Evolutionary conservation across 2,888 invertebrate genomes (phyloP), one percentile per base, ranked within the genome.

Genomic region (Helleia helle): DNA sequence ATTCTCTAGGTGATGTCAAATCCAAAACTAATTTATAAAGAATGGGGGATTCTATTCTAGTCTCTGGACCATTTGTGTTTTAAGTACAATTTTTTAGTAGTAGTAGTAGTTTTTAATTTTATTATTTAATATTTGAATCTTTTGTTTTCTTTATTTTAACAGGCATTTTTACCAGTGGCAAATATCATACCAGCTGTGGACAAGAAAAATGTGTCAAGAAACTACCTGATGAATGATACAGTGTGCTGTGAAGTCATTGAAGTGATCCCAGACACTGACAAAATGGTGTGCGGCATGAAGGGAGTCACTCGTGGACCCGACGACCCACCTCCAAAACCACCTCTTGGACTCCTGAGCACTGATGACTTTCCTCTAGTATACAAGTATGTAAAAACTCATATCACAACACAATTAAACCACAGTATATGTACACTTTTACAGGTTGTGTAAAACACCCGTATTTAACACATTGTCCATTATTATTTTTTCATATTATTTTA

Each of bases 201-300:
- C 87, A 93, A 93, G 87, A 91, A 91, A 71, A 91, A 90, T 71
- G 87, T 91, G 48, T 88, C 90, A 70, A 90, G 93, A 71, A 88
- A 88, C 77, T 94, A 92, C 87, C 89, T 91, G 76, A 88, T 89
- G 77, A 92, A 92, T 86, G 94, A 95, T 84, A 90, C 91, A 58
- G 91, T 95, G 44, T 93, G 94, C 87, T 94, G 94, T 74, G 94
- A 94, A 87, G 92, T 95, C 38, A 87, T 94, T 60, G 94, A 93
- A 87, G 91, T 94, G 49, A 93, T 92, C 68, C 91, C 93, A 34
- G 94, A 94, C 71, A 91, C 92, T 40, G 94, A 94, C 83, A 94
- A 94, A 86, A 90, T 95, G 86, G 91, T 92, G 58, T 90, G 93
- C 71, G 93, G 94, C 71, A 93, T 95, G 93, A 91, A 93, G 77